phyloP scores from a whole-genome alignment of 1,140 invertebrate genomes.

The Triops cancriformis region DNA sequence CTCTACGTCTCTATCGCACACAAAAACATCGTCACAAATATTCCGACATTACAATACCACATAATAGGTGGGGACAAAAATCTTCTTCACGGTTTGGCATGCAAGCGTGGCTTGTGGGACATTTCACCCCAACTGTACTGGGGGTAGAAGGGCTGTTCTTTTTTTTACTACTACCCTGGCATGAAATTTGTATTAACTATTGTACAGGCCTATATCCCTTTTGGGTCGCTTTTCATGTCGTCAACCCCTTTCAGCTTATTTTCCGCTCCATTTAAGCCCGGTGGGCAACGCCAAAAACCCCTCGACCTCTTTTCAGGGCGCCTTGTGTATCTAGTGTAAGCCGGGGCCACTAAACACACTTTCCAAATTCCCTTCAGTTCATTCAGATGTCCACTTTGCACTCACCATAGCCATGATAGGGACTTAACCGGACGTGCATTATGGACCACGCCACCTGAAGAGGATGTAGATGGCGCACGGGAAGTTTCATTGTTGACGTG shows the following conservation, averaged over 20 bases:
- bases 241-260: constrained; percentile 5
- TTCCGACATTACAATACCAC: too few relatives aligned
- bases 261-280: neutral
- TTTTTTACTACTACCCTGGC: neutral
- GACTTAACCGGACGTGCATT: neutral
- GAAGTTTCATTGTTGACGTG: neutral
- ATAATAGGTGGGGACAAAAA: too few relatives aligned
- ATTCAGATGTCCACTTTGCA: neutral
- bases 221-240: neutral
- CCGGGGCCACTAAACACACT: neutral
- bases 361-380: neutral
- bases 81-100: too few relatives aligned
- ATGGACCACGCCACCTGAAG: neutral
- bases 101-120: too few relatives aligned
- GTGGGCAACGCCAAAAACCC: neutral
- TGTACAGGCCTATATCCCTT: neutral
- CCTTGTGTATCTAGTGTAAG: constrained; percentile 6
- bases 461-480: neutral
- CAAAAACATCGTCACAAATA: too few relatives aligned
- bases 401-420: neutral
- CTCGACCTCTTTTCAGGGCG: neutral
- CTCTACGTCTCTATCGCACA: too few relatives aligned
- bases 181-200: constrained; percentile 11
- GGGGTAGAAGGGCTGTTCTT: neutral
- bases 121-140: too few relatives aligned